A percentile compares a stretch with the other conserved stretches of the same genome.
phyloP scores from a whole-genome alignment of 2,888 invertebrate genomes.

The Lysandra coridon region DNA sequence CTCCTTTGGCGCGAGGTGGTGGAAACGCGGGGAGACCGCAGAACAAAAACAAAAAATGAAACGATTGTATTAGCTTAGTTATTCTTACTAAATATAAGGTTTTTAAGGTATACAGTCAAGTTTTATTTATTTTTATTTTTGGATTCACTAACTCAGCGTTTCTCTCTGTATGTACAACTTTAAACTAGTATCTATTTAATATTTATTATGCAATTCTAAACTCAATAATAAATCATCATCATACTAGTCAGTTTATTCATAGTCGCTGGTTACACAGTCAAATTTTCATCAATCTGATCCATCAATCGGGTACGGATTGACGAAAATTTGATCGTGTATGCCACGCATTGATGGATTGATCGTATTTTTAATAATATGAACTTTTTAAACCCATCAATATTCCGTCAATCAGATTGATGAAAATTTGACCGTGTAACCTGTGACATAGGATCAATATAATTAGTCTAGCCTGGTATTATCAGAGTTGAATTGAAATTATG shows the following conservation, averaged over 20 bases:
- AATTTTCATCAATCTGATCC: too few species aligned
- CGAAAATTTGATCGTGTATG: too few species aligned
- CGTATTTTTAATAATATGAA: too few species aligned
- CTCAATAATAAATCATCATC: neutral
- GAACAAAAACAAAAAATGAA: slow-evolving; percentile 68
- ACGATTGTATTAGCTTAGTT: slow-evolving; percentile 40
- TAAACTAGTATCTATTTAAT: too few species aligned
- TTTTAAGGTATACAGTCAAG: slow-evolving; percentile 34
- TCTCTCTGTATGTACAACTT: neutral
- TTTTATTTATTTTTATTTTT: neutral
- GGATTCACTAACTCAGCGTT: neutral
- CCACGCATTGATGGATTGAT: too few species aligned
- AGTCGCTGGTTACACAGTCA: too few species aligned
- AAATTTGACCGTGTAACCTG: too few species aligned
- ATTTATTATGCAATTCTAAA: neutral
- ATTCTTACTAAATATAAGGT: slow-evolving; percentile 40
- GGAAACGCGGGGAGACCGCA: slow-evolving; percentile 64
- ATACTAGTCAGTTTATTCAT: neutral
- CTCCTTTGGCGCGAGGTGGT: slow-evolving; percentile 79
- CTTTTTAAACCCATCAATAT: too few species aligned
- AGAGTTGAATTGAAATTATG: neutral
- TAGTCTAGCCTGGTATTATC: neutral
- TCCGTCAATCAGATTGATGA: too few species aligned
- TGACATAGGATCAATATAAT: neutral
- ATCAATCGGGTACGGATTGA: too few species aligned